These are phyloP conservation scores for Cheilosia urbana DNA, from an alignment of 2,888 invertebrate species.

Conservation along the genomic window DNA sequence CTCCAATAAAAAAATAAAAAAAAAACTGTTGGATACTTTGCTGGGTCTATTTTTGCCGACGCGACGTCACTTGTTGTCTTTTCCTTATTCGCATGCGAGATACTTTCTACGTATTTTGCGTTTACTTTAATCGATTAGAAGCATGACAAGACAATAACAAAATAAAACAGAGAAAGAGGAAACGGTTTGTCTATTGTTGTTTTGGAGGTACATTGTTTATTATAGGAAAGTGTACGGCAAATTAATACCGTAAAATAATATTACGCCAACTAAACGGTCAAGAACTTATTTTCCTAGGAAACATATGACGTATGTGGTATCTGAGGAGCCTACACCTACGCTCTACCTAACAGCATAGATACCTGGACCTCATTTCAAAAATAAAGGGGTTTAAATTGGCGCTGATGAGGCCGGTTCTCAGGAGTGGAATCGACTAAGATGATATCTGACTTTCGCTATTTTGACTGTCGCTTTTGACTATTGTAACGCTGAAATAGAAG, in stretches of 20 bases:
- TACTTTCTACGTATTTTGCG: conserved; percentile 49
- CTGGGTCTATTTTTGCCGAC: conserved; percentile 25
- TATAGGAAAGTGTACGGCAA: not conserved
- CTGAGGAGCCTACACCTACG: not conserved
- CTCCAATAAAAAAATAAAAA: not conserved
- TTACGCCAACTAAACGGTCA: conserved; percentile 4
- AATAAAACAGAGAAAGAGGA: not conserved
- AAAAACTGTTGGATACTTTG: conserved; percentile 30
- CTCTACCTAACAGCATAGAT: not conserved
- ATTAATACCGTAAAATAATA: conserved; percentile 28
- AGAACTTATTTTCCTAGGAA: not conserved
- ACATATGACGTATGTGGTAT: conserved; percentile 3
- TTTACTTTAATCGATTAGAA: conserved; percentile 45
- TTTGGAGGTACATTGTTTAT: conserved; percentile 6
- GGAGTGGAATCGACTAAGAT: no score
- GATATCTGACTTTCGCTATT: no score
- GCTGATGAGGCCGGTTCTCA: no score
- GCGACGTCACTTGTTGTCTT: conserved; percentile 26
- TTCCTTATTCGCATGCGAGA: conserved; percentile 3
- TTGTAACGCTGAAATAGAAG: no score
- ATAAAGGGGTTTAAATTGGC: no score
- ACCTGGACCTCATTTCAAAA: not conserved
- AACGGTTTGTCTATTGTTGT: conserved; percentile 1
- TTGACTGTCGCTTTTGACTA: no score
- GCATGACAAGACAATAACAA: conserved; percentile 12